Conservation (phyloP, 37 sponge, comb jelly and placozoan genomes). For the Hexactinellida sp. region DNA sequence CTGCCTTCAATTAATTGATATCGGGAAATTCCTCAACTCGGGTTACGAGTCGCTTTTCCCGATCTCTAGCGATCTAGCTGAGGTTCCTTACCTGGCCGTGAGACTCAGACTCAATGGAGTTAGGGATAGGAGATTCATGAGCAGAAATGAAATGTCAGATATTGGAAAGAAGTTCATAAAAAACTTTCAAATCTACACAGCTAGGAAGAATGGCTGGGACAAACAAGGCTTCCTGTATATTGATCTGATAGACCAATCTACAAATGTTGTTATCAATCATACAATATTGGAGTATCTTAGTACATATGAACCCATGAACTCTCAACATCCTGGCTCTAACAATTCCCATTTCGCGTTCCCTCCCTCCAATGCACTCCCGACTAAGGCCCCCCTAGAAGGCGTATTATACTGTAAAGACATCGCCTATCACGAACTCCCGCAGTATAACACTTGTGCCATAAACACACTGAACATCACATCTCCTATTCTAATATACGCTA, state of each 20-base stretch:
- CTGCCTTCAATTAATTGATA: not conserved
- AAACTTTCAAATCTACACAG: not conserved
- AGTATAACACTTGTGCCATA: not conserved
- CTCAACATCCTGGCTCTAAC: not conserved
- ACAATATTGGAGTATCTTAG: not conserved
- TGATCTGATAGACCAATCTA: not conserved
- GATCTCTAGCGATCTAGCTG: not conserved
- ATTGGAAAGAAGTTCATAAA: constrained; percentile 3
- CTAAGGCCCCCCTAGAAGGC: not conserved
- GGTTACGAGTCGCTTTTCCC: not conserved
- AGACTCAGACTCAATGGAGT: not conserved
- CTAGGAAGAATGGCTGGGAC: not conserved
- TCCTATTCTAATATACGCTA: not conserved
- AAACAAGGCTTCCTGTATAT: not conserved
- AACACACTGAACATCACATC: not conserved
- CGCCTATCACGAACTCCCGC: not conserved
- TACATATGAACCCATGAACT: not conserved
- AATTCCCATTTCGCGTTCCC: not conserved
- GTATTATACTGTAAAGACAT: not conserved
- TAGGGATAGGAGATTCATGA: not conserved
- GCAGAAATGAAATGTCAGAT: not conserved
- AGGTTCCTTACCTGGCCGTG: not conserved
- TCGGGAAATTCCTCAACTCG: not conserved
- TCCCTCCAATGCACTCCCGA: not conserved
- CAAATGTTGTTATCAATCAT: not conserved